Base-by-base conservation (phyloP, 2,797 vertebrate genomes). In the Myotis myotis region DNA sequence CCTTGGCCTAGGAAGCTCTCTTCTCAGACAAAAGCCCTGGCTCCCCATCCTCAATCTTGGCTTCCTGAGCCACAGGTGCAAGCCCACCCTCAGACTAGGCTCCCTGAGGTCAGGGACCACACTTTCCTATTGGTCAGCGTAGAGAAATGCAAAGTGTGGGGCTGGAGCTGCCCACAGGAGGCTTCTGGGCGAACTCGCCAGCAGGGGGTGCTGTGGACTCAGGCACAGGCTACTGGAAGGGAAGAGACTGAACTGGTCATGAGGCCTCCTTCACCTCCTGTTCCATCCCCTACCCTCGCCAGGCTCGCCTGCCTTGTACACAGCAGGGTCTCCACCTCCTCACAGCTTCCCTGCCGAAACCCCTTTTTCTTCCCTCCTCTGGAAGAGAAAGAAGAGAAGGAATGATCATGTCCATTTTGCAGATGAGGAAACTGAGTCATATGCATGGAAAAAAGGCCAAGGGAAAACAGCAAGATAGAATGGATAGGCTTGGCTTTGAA, bases 201-300 rank as follows among this genome's bases (percentile, higher is more conserved):
- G 97, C 96, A 97, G 97, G 94, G 89, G 94, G 94, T 74, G 30
- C 97, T 96, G 87, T 96, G 91, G 83, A 78, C 81, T 68, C 95
- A 96, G 87, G 38, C 72, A 93, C 95, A 23, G 8, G 9, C 33
- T 0, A 16, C 70, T 28, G 55, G 57, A n/a, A 79, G 6, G 57
- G 79, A 66, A 74, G 82, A 8, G 10, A 38, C 47, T 0, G 2
- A 22, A 15, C 30, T 3, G 11, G 22, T 36, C 60, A 23, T 0
- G n/a, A 25, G 60, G 60, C 47, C 49, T 87, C 41, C 68, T 10
- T 36, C 3, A 2, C 19, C 71, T 53, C 30, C 10, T n/a, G 11
- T 64, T 19, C 7, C 0, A 22, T 41, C 19, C 36, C 2, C 66
- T 6, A 66, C 53, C 25, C 36, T 13, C 30, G 57, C 75, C 53